These are phyloP conservation scores for Glaucopsyche alexis DNA, from an alignment of 2,888 invertebrate species.

Conservation along the genomic window DNA sequence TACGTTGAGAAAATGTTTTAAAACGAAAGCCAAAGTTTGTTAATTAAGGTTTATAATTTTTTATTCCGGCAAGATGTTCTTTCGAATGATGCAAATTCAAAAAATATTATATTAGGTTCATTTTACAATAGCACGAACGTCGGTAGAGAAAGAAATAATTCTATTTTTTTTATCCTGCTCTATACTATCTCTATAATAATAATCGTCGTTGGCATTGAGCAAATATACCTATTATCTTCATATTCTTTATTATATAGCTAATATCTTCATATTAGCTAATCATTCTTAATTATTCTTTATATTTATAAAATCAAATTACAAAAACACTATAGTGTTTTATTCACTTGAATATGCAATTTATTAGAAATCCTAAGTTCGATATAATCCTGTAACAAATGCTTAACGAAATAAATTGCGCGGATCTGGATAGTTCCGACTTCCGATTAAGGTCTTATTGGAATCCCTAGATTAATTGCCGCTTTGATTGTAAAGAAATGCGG, in stretches of 20 bases:
- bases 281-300: too few relatives aligned
- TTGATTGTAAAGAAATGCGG: slow-evolving; percentile 11
- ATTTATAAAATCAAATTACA: too few relatives aligned
- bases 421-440: slow-evolving; percentile 19
- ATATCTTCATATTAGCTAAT: too few relatives aligned
- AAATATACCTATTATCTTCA: too few relatives aligned
- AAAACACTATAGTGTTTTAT: neutral
- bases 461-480: slow-evolving; percentile 7
- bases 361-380: neutral
- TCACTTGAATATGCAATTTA: neutral
- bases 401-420: slow-evolving; percentile 22
- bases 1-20: neutral
- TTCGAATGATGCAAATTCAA: neutral
- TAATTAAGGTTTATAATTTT: neutral
- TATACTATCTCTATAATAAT: too few relatives aligned
- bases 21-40: neutral
- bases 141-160: neutral
- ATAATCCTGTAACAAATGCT: slow-evolving; percentile 13
- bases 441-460: slow-evolving; percentile 20
- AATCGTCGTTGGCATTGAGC: too few relatives aligned
- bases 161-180: neutral
- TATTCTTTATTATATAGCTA: too few relatives aligned
- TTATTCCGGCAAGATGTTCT: neutral
- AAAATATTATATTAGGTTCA: neutral
- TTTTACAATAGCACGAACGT: neutral